phyloP scores from a whole-genome alignment of 1,140 invertebrate genomes.

The Drosophila ironensis region DNA sequence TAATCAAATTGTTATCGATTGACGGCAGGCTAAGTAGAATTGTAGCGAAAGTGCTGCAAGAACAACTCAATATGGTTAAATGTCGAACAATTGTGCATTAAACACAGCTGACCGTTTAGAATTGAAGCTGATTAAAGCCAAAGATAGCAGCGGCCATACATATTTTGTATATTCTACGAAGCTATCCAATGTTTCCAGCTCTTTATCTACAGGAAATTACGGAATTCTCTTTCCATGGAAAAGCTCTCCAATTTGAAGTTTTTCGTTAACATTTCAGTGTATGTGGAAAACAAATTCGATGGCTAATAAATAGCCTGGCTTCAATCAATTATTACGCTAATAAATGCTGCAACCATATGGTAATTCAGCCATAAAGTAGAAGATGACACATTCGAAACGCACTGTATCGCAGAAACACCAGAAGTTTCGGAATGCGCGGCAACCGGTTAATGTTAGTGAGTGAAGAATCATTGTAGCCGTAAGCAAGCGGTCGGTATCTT shows the following conservation, averaged over 20 bases:
- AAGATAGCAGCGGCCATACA: neutral
- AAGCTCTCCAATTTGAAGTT: too few relatives aligned
- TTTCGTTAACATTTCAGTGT: neutral
- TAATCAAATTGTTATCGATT: constrained; percentile 43
- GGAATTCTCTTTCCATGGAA: too few relatives aligned
- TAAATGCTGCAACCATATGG: neutral
- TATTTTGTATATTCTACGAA: too few relatives aligned
- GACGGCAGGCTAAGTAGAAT: neutral
- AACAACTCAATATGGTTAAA: too few relatives aligned
- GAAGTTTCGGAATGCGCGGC: neutral
- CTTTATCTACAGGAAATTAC: too few relatives aligned
- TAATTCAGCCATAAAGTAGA: neutral
- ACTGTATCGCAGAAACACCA: neutral
- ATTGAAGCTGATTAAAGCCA: neutral
- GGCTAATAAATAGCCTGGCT: too few relatives aligned
- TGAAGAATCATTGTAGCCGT: constrained; percentile 22
- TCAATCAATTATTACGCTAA: neutral
- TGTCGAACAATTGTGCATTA: too few relatives aligned
- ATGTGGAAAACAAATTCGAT: too few relatives aligned
- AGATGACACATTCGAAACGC: neutral
- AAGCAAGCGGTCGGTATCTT: constrained; percentile 1
- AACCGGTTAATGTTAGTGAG: constrained; percentile 34
- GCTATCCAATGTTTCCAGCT: too few relatives aligned
- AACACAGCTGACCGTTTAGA: too few relatives aligned
- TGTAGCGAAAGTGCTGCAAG: constrained; percentile 17